Conservation (phyloP, 2,888 invertebrate species). For the Ophion obscuratus region DNA sequence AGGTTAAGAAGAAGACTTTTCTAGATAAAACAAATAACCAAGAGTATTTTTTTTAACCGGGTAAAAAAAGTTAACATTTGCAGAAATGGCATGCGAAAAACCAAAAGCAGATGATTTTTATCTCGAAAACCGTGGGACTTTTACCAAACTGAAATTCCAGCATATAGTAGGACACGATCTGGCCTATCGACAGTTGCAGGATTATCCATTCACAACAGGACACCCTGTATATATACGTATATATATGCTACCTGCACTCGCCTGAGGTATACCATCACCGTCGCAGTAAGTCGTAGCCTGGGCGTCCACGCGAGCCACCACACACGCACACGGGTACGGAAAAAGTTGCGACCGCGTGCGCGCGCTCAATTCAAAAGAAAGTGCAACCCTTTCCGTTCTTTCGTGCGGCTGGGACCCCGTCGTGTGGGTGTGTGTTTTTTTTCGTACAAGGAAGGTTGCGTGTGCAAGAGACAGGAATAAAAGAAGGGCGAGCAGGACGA, state of each 20-base stretch:
- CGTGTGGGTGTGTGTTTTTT: neutral
- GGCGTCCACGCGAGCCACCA: conserved; percentile 51
- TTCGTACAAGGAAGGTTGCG: neutral
- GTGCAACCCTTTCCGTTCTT: conserved; percentile 50
- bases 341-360: conserved; percentile 54
- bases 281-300: conserved; percentile 53
- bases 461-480: neutral
- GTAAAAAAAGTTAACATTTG: too few relatives aligned
- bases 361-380: conserved; percentile 59
- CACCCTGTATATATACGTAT: too few relatives aligned
- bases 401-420: neutral
- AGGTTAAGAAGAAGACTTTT: too few relatives aligned
- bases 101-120: too few relatives aligned
- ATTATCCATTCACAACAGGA: too few relatives aligned
- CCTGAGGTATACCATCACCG: conserved; percentile 29
- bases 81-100: too few relatives aligned
- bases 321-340: conserved; percentile 12
- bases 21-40: too few relatives aligned
- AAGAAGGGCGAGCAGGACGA: neutral
- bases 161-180: too few relatives aligned
- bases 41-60: too few relatives aligned
- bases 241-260: conserved; percentile 1
- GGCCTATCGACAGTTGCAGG: too few relatives aligned
- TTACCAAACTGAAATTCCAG: too few relatives aligned
- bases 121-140: conserved; percentile 5